Base-by-base conservation (phyloP, 2,113 vertebrate species). In the Donacobius atricapilla region DNA sequence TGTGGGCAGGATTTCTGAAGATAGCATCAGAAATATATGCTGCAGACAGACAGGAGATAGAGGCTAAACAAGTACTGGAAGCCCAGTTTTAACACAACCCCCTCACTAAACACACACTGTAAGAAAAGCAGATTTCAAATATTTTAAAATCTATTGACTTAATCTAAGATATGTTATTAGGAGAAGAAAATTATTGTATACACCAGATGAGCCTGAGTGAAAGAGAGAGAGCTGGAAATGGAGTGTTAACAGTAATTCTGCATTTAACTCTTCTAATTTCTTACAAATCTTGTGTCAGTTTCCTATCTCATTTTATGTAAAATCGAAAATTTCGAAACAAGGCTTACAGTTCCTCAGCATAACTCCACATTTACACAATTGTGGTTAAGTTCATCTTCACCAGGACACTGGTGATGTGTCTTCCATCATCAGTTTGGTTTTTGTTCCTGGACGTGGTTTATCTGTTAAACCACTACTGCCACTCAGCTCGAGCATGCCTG, bases 401-500 rank as follows among this genome's bases (percentile, higher is more conserved):
- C 15, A 57, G 22, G 50, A 25, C 57, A 30, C 24, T 3, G 7
- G 60, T 33, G 28, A 63, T 31, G 14, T 19, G 6, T 42, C 66
- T 89, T 65, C 54, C 40, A 33, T 57, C 28, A 24, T 9, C n/a
- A 23, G n/a, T 42, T 15, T 53, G 37, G 31, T 56, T 90, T 82
- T 77, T 58, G 35, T 42, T 87, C 66, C 85, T 69, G 56, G 33
- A 60, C 93, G 93, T 56, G 68, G 93, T 78, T 45, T 89, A 42
- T 71, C 71, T 51, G 75, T 23, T 64, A 83, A 90, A 53, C 78
- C 69, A 58, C 48, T 23, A 4, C 27, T 39, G 64, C 31, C n/a
- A n/a, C 56, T 40, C 80, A 33, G 33, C 63, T 30, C 2, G 3
- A 37, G 35, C 0, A 0, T 0, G 21, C 28, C 68, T 37, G 44